Evolutionary conservation across 2,888 invertebrate genomes (phyloP).

Genomic region (Cerastis leucographa): DNA sequence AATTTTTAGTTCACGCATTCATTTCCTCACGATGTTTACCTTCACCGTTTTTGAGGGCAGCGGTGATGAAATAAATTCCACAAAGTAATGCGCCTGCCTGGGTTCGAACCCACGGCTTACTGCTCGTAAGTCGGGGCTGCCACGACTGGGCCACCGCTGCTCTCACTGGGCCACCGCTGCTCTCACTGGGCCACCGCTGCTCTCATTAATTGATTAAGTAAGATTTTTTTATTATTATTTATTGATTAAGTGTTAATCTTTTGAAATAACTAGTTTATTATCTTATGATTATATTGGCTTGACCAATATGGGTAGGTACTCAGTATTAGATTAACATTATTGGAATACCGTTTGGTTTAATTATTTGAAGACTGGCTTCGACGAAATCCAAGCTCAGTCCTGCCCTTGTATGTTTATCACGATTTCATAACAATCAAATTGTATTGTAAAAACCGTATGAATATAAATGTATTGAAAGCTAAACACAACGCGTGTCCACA

Average conservation of each 20-base stretch:
- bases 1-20: too few species aligned
- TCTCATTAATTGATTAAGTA: too few species aligned
- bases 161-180: too few species aligned
- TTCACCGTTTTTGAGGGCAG: too few species aligned
- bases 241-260: conserved; percentile 24
- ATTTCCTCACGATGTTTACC: too few species aligned
- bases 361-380: not conserved
- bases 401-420: conserved; percentile 7
- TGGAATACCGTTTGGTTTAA: not conserved
- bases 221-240: too few species aligned
- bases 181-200: too few species aligned
- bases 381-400: not conserved
- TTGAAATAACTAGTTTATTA: conserved; percentile 3
- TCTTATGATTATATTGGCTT: conserved; percentile 1
- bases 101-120: too few species aligned
- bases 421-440: conserved; percentile 41
- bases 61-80: too few species aligned
- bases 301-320: not conserved
- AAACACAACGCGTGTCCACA: conserved; percentile 52
- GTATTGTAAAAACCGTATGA: conserved; percentile 40
- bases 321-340: not conserved
- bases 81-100: too few species aligned
- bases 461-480: conserved; percentile 54
- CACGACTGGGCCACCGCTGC: too few species aligned
- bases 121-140: too few species aligned